Base-by-base conservation (phyloP, 2,797 vertebrate genomes). In the Pyrocephalus nanus region DNA sequence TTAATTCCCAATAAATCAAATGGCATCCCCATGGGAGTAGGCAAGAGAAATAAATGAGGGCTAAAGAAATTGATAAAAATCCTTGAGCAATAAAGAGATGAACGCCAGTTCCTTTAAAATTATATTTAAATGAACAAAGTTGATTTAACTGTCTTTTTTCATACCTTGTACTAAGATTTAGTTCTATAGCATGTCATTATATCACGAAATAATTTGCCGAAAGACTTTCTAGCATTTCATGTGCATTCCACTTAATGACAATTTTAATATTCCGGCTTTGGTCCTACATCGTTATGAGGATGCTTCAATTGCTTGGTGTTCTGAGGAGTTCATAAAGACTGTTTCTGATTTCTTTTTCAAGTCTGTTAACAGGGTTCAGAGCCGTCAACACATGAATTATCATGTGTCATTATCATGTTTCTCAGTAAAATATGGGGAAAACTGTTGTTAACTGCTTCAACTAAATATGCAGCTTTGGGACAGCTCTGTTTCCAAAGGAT, bases 1-100 rank as follows among this genome's bases (percentile, higher is more conserved):
- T 96, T 97, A 97, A 97, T 98, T 98, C 97, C 96, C 96, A 96
- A 97, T 98, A 98, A 98, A 98, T 98, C 98, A 98, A 93, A 88
- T 43, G 17, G 82, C 92, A 95, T 97, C 96, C 97, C 95, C 51
- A 25, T 93, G 96, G 97, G 97, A 97, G 87, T 78, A 77, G 78
- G 94, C 96, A 95, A 96, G 67, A 91, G 96, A 96, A 97, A 98
- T 97, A 98, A 98, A 98, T 97, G 97, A 97, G 96, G 96, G 96
- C 96, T 97, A 95, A 97, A 97, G 97, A 97, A 97, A 98, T 97
- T 93, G 97, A 96, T 96, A 95, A 97, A 97, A 96, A 97, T 97
- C 98, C 96, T 97, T 94, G 93, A 96, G 96, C 97, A 96, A 96
- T 98, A 97, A 96, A 97, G 95, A 97, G 97, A 96, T 86, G 90